Evolutionary conservation across 2,113 vertebrate species (phyloP), one percentile per base, ranked within the genome.

Genomic region (Turdus rufiventris): DNA sequence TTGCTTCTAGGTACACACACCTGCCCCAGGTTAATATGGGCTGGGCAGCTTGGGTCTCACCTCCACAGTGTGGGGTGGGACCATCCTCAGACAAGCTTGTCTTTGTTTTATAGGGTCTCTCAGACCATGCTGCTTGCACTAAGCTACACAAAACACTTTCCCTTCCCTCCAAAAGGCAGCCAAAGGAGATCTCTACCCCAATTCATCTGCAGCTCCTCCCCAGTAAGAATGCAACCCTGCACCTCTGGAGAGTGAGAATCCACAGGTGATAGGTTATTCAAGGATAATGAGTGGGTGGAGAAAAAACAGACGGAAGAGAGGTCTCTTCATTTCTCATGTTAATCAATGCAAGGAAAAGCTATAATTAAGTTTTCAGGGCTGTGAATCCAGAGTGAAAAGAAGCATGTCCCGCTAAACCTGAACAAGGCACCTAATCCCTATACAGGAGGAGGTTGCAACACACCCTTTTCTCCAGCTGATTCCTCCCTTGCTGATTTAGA

Each of bases 281-380:
- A 87, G 94, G 91, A 89, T 92, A 94, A 85, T 2, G 3, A 48
- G 60, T 96, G 80, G 91, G 89, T 1, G 70, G 95, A 57, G 86
- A 85, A 83, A 84, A 77, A 68, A 15, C 61, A 88, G 53, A 57
- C 6, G 14, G 67, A 62, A 84, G 76, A 91, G 66, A 78, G 70
- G 70, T 78, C 53, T 93, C 58, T 60, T 87, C 62, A 79, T 93
- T 91, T 93, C 90, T 94, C 74, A 57, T 72, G 86, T 92, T 95
- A 95, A 96, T 93, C 95, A 96, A 88, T 47, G 60, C 72, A 84
- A 90, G 79, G 85, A 71, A 95, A 94, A 96, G 79, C 85, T 93
- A 8, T 86, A 95, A 96, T 96, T 96, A 94, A 90, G 72, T 92
- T 84, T 93, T 93, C 91, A 63, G 75, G 43, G 65, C 88, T 91